Evolutionary conservation across 1,140 invertebrate genomes (phyloP), one percentile per base, ranked within the genome.

Genomic region (Halictus rubicundus): DNA sequence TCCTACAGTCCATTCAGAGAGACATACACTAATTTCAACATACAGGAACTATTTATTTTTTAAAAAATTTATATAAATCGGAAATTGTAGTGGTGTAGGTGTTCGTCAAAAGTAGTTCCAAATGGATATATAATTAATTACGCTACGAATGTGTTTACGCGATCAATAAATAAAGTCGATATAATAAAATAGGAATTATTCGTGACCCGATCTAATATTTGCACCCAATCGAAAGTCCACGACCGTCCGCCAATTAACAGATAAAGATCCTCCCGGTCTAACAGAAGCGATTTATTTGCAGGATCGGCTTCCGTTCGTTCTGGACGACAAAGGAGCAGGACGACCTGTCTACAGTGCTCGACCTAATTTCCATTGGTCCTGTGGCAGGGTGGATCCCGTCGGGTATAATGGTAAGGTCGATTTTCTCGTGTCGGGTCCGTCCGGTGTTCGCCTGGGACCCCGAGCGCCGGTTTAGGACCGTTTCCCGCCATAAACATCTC

Each of bases 401-500:
- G 3, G 10, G 0, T n/a, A 54, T 39, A 72, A 61, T 61, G n/a
- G 19, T 10, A 25, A 68, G n/a, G 52, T 63, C 8, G 61, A 46
- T 27, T 21, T 21, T 57, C 60, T 74, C 7, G 8, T 39, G 39
- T 25, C 6, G 49, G 49, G 49, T 46, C 16, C 21, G 10, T 32
- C 32, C 7, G n/a, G 63, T 25, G 73, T 52, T 5, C 1, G 16
- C 6, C 6, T 2, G 21, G 54, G 21, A n/a, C n/a, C 19, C 23
- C 60, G 37, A 25, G 19, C 21, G 63, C 49, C 27, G 82, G 46
- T 84, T 61, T 75, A 72, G 81, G 68, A 78, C 64, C 75, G 59
- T 84, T 84, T 84, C 75, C 75, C 82, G 81, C 86, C 80, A 81
- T 87, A 88, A 89, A 87, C 83, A 81, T 88, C 83, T 78, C 78